Evolutionary conservation across 1,140 invertebrate species (phyloP).

Genomic region (Heliconius hermathena): DNA sequence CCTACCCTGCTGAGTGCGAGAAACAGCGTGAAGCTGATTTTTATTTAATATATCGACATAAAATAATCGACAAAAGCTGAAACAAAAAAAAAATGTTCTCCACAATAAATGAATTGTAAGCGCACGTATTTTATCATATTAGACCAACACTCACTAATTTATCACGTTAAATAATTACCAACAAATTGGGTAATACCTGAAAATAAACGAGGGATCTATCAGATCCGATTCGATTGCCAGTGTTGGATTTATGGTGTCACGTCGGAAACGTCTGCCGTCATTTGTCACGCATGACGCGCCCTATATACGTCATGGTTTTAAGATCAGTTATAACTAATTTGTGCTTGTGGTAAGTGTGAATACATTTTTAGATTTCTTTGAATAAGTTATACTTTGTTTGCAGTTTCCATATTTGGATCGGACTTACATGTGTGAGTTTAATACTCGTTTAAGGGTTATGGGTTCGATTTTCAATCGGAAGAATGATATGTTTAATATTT

Average conservation of each 20-base stretch:
- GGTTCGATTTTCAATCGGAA: too few relatives aligned
- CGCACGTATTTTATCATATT: neutral
- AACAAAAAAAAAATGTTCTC: neutral
- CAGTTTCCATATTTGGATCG: neutral
- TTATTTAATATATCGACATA: too few relatives aligned
- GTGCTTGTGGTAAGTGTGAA: neutral
- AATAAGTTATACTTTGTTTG: too few relatives aligned
- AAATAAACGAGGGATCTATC: slow-evolving; percentile 39
- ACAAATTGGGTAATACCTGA: slow-evolving; percentile 32
- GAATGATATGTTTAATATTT: too few relatives aligned
- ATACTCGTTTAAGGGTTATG: too few relatives aligned
- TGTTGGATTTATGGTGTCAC: slow-evolving; percentile 38
- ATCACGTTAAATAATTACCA: slow-evolving; percentile 22
- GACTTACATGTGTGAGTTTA: too few relatives aligned
- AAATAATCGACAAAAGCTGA: too few relatives aligned
- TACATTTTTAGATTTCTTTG: neutral
- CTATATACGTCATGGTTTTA: slow-evolving; percentile 27
- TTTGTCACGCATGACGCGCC: slow-evolving; percentile 32
- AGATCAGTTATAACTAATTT: slow-evolving; percentile 18
- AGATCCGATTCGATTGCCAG: slow-evolving; percentile 35
- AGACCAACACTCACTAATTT: neutral
- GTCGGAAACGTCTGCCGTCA: slow-evolving; percentile 27
- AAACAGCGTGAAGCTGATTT: too few relatives aligned
- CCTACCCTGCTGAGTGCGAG: too few relatives aligned
- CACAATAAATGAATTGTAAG: neutral